Conservation (phyloP, 2,113 vertebrate species). For the Propithecus coquereli region DNA sequence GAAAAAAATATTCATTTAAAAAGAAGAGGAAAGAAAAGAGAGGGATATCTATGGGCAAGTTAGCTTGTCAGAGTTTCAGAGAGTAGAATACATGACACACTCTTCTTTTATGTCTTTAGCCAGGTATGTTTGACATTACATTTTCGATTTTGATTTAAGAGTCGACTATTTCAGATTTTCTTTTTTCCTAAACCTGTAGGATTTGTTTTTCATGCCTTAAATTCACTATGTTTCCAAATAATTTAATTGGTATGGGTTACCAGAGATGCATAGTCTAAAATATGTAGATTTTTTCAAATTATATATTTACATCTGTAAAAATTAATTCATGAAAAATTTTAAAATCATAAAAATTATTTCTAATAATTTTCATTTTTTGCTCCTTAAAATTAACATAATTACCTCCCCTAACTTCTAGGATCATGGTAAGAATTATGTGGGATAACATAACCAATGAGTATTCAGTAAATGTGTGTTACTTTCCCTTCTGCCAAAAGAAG, state of each 20-base stretch:
- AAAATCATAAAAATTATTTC: not conserved
- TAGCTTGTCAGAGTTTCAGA: not conserved
- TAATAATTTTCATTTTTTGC: not conserved
- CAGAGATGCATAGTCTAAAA: not conserved
- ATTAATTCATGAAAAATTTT: not conserved
- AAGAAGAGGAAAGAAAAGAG: not conserved
- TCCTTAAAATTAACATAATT: not conserved
- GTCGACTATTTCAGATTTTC: not conserved
- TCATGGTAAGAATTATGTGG: not conserved
- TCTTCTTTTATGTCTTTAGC: not conserved
- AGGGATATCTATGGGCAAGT: not conserved
- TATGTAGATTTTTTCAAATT: not conserved
- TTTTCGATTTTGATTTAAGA: not conserved
- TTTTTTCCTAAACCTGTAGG: not conserved
- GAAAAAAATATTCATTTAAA: not conserved
- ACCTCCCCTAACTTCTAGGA: not conserved
- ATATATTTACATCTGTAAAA: not conserved
- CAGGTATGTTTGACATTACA: not conserved
- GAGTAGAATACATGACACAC: not conserved
- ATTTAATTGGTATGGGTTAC: not conserved
- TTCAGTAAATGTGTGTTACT: rapidly evolving
- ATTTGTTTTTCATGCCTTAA: not conserved
- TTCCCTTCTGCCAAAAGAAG: not conserved
- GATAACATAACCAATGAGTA: not conserved
- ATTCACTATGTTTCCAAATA: not conserved